Conservation (phyloP, 2,888 invertebrate genomes). For the Smittia sp. region DNA sequence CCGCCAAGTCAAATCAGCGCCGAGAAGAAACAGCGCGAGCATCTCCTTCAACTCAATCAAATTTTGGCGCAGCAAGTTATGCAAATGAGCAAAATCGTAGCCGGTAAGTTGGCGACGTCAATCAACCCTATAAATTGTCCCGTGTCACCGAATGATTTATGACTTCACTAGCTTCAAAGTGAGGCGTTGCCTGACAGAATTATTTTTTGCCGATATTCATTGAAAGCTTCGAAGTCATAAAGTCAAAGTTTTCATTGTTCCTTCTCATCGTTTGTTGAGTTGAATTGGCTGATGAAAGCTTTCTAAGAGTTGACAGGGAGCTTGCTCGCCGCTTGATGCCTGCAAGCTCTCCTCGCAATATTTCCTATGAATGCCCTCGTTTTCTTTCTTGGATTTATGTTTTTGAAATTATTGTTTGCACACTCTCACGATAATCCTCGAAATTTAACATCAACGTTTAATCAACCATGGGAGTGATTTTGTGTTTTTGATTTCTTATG, state of each 20-base stretch:
- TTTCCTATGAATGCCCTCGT: background rate
- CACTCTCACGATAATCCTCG: conserved; percentile 44
- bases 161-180: background rate
- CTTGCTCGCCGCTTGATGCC: background rate
- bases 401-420: conserved; percentile 49
- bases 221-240: background rate
- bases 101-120: conserved; percentile 65
- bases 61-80: conserved; percentile 90
- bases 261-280: background rate
- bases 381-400: conserved; percentile 55
- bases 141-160: conserved; percentile 34
- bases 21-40: conserved; percentile 84
- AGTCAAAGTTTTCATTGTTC: conserved; percentile 5
- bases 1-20: conserved; percentile 72
- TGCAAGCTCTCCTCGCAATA: background rate
- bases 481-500: conserved; percentile 40
- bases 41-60: conserved; percentile 86
- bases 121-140: conserved; percentile 28
- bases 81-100: conserved; percentile 92
- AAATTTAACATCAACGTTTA: conserved; percentile 30
- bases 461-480: conserved; percentile 19
- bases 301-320: background rate
- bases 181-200: background rate
- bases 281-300: conserved; percentile 34
- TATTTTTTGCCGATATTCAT: background rate